A percentile compares a stretch with the other conserved stretches of the same genome.
phyloP scores from a whole-genome alignment of 2,797 vertebrate species.

The Synaphobranchus kaupii region DNA sequence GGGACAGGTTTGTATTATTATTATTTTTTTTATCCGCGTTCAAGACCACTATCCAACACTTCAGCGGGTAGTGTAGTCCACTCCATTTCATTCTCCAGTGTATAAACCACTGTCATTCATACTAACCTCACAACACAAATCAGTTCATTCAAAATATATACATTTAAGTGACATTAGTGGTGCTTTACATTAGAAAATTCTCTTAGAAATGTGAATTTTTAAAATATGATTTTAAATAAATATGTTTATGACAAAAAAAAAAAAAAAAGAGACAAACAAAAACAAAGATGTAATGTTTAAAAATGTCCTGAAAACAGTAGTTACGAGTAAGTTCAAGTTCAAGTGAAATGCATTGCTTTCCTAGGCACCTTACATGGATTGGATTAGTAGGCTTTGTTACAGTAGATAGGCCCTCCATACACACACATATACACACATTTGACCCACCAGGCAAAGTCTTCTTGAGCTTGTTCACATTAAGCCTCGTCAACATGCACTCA shows the following conservation, averaged over 20 bases:
- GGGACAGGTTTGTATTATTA: neutral
- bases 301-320: slow-evolving; percentile 49
- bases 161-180: slow-evolving; percentile 22
- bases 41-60: neutral
- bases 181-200: slow-evolving; percentile 27
- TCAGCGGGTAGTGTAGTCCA: neutral
- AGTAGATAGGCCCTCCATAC: slow-evolving; percentile 54
- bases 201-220: slow-evolving; percentile 30
- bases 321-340: slow-evolving; percentile 77
- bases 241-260: slow-evolving; percentile 19
- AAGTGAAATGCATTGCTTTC: slow-evolving; percentile 84
- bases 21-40: neutral
- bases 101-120: slow-evolving; percentile 6
- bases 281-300: slow-evolving; percentile 12
- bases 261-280: slow-evolving; percentile 24
- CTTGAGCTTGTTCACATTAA: neutral
- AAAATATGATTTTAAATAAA: slow-evolving; percentile 31
- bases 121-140: neutral
- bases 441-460: neutral
- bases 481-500: slow-evolving; percentile 20
- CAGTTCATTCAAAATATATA: slow-evolving; percentile 5
- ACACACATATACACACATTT: slow-evolving; percentile 24
- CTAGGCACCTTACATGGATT: slow-evolving; percentile 85
- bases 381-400: slow-evolving; percentile 62
- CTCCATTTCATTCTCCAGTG: slow-evolving; percentile 1